Evolutionary conservation across 1,140 invertebrate genomes (phyloP).

Genomic region (Neodiprion pinetum): DNA sequence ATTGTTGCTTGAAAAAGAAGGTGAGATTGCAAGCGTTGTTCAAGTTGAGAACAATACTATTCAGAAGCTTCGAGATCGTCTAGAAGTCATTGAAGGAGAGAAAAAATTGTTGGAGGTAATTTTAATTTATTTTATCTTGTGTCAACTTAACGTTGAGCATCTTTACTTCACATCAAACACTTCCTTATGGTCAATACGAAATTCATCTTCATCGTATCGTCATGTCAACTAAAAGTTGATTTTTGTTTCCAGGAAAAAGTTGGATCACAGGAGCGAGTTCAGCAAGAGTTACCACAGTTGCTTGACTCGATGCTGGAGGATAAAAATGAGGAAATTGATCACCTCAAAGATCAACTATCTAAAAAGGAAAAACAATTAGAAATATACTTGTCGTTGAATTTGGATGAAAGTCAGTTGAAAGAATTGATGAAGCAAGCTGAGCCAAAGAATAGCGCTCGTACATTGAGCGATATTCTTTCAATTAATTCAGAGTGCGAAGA

Average conservation of each 20-base stretch:
- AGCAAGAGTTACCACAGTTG: conserved; percentile 62
- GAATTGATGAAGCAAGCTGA: conserved; percentile 54
- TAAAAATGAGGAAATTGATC: conserved; percentile 74
- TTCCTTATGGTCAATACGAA: neutral
- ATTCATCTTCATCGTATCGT: neutral
- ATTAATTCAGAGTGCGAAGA: conserved; percentile 73
- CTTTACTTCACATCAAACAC: too few species aligned
- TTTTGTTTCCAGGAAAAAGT: conserved; percentile 38
- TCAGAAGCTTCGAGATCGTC: conserved; percentile 63
- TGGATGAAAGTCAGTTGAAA: conserved; percentile 62
- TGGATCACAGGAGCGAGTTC: conserved; percentile 45
- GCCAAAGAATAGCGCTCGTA: conserved; percentile 67
- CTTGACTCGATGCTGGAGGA: conserved; percentile 71
- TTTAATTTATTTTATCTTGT: neutral
- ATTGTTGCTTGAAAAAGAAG: conserved; percentile 62
- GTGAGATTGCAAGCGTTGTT: conserved; percentile 59
- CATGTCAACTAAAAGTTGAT: neutral
- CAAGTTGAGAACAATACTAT: conserved; percentile 62
- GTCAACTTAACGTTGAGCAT: too few species aligned
- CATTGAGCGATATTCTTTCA: conserved; percentile 73
- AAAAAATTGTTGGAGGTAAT: conserved; percentile 63
- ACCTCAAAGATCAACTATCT: conserved; percentile 62
- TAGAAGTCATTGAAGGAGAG: conserved; percentile 63
- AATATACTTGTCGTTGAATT: conserved; percentile 58
- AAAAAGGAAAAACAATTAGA: conserved; percentile 63